Evolutionary conservation across 2,888 invertebrate genomes (phyloP), one percentile per base, ranked within the genome.

Genomic region (Noctua pronuba): DNA sequence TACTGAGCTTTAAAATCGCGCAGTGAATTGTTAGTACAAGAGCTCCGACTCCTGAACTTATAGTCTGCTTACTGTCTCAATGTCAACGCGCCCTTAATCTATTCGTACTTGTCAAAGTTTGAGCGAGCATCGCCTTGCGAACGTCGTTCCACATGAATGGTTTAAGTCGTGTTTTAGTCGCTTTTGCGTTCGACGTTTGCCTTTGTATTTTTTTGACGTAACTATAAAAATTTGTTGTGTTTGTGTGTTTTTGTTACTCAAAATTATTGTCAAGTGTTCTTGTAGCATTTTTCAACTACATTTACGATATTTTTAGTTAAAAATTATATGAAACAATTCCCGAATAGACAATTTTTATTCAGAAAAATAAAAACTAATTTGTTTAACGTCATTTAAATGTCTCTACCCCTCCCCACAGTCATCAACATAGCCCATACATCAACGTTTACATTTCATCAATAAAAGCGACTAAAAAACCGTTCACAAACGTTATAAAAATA

Each of bases 401-500:
- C 11, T 28, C 18, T 31, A 38, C 24, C 16, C 7, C 38, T 13
- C 13, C n/a, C 31, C 5, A 58, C 68, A 82, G 68, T 49, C 49
- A 68, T 64, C 41, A 71, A 52, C 64, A 65, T 52, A 72, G 18
- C 52, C 35, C 11, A 64, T 55, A 13, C 46, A 75, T 28, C 18
- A 4, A 28, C 46, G 60, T 72, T 68, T 52, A 70, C 60, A 77
- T 77, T 73, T 52, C 75, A 72, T 55, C 73, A 75, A 77, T 77
- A 77, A 84, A 81, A 85, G 62, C 70, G 46, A 60, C 76, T 62
- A 82, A 82, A 82, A 84, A 84, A 68, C 65, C 77, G 71, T 74
- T 79, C 70, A 71, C n/a, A 73, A 80, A 80, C 70, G 77, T 73
- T 82, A 86, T 87, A 80, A 87, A 81, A 85, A 82, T 85, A 80